phyloP scores from a whole-genome alignment of 2,113 vertebrate genomes.

The Isichthys henryi region DNA sequence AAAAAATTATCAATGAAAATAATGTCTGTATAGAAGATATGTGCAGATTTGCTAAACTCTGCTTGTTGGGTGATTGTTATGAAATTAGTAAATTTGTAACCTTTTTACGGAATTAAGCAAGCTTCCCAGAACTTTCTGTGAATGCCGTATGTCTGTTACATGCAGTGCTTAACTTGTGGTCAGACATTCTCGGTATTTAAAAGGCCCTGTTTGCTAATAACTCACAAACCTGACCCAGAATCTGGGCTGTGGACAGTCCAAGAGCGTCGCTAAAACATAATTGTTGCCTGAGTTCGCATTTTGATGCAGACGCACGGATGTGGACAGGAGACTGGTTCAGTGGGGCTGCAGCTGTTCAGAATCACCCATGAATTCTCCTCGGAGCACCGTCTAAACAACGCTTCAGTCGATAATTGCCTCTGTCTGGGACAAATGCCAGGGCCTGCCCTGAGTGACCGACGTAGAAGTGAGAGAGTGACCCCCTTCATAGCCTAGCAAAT shows the following conservation, averaged over 20 bases:
- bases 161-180: background rate
- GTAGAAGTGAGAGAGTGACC: background rate
- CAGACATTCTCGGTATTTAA: background rate
- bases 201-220: background rate
- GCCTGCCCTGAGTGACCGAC: background rate
- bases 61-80: background rate
- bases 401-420: background rate
- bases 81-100: background rate
- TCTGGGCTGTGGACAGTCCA: background rate
- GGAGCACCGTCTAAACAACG: background rate
- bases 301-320: background rate
- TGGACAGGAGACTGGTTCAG: background rate
- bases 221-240: background rate
- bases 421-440: background rate
- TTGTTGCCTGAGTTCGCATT: background rate
- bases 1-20: background rate
- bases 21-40: background rate
- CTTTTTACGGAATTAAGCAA: background rate
- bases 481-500: background rate
- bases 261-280: background rate
- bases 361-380: background rate
- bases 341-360: background rate
- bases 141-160: background rate
- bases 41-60: background rate
- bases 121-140: background rate